Base-by-base conservation (phyloP, 1,140 invertebrate species). In the Laupala kohalensis region DNA sequence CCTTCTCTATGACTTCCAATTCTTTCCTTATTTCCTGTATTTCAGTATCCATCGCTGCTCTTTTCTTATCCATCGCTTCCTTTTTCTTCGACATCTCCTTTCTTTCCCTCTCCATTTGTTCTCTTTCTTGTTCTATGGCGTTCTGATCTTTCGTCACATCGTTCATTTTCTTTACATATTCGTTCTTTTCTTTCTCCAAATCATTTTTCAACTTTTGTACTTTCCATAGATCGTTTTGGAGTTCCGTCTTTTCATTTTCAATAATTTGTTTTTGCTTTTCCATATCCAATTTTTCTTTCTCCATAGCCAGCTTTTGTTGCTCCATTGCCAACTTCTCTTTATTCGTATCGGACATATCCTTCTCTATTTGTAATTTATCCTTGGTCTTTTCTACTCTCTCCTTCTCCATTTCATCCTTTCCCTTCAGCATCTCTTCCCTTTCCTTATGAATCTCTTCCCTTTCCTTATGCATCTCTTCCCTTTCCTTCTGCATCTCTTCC, bases 41-140 rank as follows among this genome's bases (percentile, higher is more conserved):
- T 13, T 0, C 0, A 63, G 23, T 30, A 13, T 25, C n/a, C 23
- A 64, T 19, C 67, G 66, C 69, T 69, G 9, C 53, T 27, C n/a
- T n/a, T n/a, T n/a, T n/a, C n/a, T 26, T 63, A 66, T 64, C 71
- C 37, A 62, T 19, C 19, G 9, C 37, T 62, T 62, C 19, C 71
- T 62, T 64, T 63, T 27, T 62, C 69, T 72, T 70, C 70, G 64
- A 71, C 70, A 37, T 12, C 66, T 72, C 37, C 37, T 62, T 19
- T 19, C 37, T 62, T 62, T 19, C 19, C 37, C 37, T 62, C 19
- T 62, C 37, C 37, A 9, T 19, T 62, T 62, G 9, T 19, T 62
- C 37, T 62, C 37, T 62, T 62, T 19, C 9, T 12, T 12, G 9
- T 62, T 19, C 37, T 62, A 19, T 19, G 9, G 9, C 37, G 9